Base-by-base conservation (phyloP, 2,113 vertebrate species). In the Calypte anna region DNA sequence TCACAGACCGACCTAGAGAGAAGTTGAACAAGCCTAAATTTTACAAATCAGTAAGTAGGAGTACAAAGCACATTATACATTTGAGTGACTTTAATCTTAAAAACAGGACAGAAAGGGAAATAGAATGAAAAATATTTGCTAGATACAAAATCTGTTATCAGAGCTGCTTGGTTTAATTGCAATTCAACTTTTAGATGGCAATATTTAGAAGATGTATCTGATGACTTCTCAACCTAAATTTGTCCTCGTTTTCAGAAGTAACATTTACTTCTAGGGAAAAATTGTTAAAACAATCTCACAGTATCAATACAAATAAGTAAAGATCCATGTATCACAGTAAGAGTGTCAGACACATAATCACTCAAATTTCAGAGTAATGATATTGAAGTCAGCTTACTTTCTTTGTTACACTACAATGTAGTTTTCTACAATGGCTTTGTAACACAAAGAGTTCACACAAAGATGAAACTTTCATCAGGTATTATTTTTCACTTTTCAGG, bases 1-100 rank as follows among this genome's bases (percentile, higher is more conserved):
- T 98, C 91, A 95, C 91, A 77, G 96, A 96, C 86, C 96, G 93
- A 69, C 96, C 98, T 99, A 83, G 84, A 95, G 27, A 93, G 23
- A 96, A 77, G 48, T 91, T 80, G 63, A 75, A 91, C 27, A 90
- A 89, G 58, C 8, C 82, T 51, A 24, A 61, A 55, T 48, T 90
- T 53, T 73, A 54, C 55, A 63, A 82, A 54, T 53, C 28, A 33
- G 2, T 31, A 54, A 61, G 5, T 19, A 63, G 46, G 9, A 88
- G 53, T 55, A 64, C 40, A 38, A 85, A 81, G 28, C 24, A 83
- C 36, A 59, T 64, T 62, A 84, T 20, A 48, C 23, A 43, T 68
- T 55, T 46, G 14, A 74, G 44, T 40, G 2, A 57, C 25, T 66
- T 84, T 31, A 70, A n/a, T 66, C 53, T 21, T 54, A 43, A 69